Conservation (phyloP, 2,797 vertebrate species). For the Poecilia wingei region DNA sequence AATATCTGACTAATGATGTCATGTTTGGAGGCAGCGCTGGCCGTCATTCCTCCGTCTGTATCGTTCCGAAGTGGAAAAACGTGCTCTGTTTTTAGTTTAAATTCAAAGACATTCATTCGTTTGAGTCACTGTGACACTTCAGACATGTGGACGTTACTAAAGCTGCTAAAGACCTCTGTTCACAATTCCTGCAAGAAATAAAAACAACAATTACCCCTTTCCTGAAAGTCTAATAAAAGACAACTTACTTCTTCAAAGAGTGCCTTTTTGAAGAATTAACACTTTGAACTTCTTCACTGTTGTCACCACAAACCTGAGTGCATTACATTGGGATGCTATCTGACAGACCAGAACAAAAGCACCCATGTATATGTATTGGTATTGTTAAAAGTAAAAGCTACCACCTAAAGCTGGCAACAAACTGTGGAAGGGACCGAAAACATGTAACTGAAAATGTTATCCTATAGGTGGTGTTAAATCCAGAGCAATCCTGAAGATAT, state of each 20-base stretch:
- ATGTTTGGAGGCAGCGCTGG: constrained; percentile 47
- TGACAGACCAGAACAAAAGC: not conserved
- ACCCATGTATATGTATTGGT: not conserved
- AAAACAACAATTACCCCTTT: not conserved
- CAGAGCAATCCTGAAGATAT: not conserved
- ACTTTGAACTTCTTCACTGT: not conserved
- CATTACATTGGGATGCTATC: not conserved
- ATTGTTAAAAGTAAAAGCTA: not conserved
- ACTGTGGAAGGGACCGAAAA: not conserved
- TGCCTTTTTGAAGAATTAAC: not conserved
- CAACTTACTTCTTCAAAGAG: not conserved
- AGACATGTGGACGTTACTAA: constrained; percentile 15
- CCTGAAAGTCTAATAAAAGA: not conserved
- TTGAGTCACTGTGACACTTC: not conserved
- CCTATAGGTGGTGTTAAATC: not conserved
- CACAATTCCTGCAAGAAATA: not conserved
- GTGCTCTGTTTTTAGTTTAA: constrained; percentile 10
- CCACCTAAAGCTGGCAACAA: not conserved
- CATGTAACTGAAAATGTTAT: not conserved
- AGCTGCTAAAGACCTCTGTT: not conserved
- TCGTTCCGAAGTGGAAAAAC: constrained; percentile 29
- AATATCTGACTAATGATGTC: constrained; percentile 59
- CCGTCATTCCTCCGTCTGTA: constrained; percentile 26
- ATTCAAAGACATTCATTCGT: constrained; percentile 19
- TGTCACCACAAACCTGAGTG: not conserved